Percentiles rank a stretch among this genome's conserved stretches.
phyloP scores from a whole-genome alignment of 2,113 vertebrate genomes.

The Corvus hawaiiensis region DNA sequence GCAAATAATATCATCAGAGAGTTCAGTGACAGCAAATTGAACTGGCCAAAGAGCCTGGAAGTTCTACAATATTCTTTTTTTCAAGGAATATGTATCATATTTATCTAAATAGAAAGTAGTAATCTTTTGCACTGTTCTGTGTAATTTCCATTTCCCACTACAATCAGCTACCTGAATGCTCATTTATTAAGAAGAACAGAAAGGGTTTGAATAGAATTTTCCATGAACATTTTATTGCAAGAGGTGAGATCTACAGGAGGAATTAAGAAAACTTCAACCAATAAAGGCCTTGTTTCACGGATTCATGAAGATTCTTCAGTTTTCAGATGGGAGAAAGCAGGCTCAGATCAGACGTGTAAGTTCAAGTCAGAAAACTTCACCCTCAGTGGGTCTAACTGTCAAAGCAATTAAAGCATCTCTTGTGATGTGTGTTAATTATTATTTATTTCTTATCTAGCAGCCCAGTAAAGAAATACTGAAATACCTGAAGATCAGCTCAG shows the following conservation, averaged over 20 bases:
- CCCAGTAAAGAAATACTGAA: not conserved
- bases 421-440: not conserved
- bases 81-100: not conserved
- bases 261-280: not conserved
- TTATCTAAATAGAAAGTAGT: not conserved
- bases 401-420: not conserved
- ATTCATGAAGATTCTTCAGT: not conserved
- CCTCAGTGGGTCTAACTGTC: not conserved
- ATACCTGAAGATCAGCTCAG: not conserved
- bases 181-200: not conserved
- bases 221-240: not conserved
- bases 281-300: not conserved
- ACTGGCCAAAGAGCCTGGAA: not conserved
- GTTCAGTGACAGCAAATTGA: not conserved
- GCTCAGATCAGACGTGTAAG: not conserved
- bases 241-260: not conserved
- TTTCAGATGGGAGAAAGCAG: not conserved
- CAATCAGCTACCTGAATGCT: not conserved
- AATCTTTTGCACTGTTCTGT: not conserved
- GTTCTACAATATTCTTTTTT: not conserved
- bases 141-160: not conserved
- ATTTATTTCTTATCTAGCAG: not conserved
- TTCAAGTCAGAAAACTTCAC: not conserved
- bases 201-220: not conserved
- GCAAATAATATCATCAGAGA: not conserved